phyloP scores from a whole-genome alignment of 2,797 vertebrate species.

The Podarcis siculus region DNA sequence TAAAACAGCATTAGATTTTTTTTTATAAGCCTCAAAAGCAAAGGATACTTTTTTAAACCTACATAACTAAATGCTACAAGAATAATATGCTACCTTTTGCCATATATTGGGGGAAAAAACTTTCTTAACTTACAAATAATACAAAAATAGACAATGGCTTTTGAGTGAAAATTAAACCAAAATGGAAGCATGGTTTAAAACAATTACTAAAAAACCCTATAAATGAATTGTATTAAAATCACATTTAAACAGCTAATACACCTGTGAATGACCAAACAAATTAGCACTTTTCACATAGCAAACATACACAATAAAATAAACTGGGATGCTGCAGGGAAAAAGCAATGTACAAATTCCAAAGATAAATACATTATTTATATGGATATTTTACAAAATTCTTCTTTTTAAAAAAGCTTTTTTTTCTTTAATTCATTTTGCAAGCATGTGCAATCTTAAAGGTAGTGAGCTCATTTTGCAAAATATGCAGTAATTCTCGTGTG shows the following conservation, averaged over 20 bases:
- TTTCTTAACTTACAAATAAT: slow-evolving; percentile 97
- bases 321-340: slow-evolving; percentile 77
- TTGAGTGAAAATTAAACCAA: slow-evolving; percentile 87
- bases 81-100: slow-evolving; percentile 96
- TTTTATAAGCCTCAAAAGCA: slow-evolving; percentile 89
- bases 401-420: slow-evolving; percentile 76
- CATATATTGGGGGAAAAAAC: slow-evolving; percentile 89
- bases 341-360: slow-evolving; percentile 95
- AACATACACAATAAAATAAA: slow-evolving; percentile 95
- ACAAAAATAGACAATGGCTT: slow-evolving; percentile 98
- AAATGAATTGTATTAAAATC: slow-evolving; percentile 87
- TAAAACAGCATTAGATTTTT: slow-evolving; percentile 90
- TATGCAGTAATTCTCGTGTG: slow-evolving; percentile 81
- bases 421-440: slow-evolving; percentile 84
- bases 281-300: slow-evolving; percentile 91
- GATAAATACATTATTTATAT: slow-evolving; percentile 99
- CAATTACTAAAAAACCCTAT: slow-evolving; percentile 83
- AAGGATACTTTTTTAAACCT: slow-evolving; percentile 95
- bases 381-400: slow-evolving; percentile 94
- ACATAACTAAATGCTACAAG: slow-evolving; percentile 97
- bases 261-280: slow-evolving; percentile 86
- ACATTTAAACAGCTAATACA: slow-evolving; percentile 93
- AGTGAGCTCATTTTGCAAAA: slow-evolving; percentile 89
- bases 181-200: slow-evolving; percentile 90
- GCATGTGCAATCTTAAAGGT: slow-evolving; percentile 86